A percentile compares a stretch with the other conserved stretches of the same genome.
Evolutionary conservation across 2,888 invertebrate genomes (phyloP).

Genomic region (Diabrotica balteata): DNA sequence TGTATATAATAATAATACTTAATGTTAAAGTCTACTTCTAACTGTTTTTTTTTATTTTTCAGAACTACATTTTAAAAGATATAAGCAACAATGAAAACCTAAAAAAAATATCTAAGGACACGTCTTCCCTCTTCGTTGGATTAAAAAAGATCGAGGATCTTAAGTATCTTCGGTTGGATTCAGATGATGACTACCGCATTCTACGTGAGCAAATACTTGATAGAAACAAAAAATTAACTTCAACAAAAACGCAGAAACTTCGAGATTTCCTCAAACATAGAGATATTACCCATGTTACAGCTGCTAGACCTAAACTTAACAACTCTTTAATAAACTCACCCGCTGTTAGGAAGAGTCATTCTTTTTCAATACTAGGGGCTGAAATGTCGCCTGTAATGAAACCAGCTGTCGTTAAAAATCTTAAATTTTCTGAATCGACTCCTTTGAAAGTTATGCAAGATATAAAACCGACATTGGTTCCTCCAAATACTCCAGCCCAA

Average conservation of each 20-base stretch:
- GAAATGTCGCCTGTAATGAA: conserved; percentile 41
- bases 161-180: conserved; percentile 65
- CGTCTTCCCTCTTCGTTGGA: conserved; percentile 59
- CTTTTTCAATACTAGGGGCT: conserved; percentile 38
- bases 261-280: conserved; percentile 63
- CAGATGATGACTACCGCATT: conserved; percentile 58
- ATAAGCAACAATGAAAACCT: conserved; percentile 51
- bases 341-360: conserved; percentile 36
- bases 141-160: conserved; percentile 56
- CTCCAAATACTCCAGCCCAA: conserved; percentile 31
- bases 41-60: conserved; percentile 27
- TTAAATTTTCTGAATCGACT: conserved; percentile 48
- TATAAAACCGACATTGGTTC: conserved; percentile 26
- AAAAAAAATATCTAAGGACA: conserved; percentile 60
- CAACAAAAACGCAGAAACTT: conserved; percentile 64
- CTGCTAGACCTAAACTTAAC: conserved; percentile 60
- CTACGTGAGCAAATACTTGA: conserved; percentile 55
- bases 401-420: conserved; percentile 32
- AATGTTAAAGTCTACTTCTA: too few relatives aligned
- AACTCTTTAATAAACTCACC: conserved; percentile 48
- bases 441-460: conserved; percentile 37
- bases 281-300: conserved; percentile 64
- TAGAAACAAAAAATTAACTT: conserved; percentile 56
- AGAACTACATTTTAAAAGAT: conserved; percentile 55
- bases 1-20: too few relatives aligned